phyloP scores from a whole-genome alignment of 2,797 vertebrate species.

The Siniperca undulata region DNA sequence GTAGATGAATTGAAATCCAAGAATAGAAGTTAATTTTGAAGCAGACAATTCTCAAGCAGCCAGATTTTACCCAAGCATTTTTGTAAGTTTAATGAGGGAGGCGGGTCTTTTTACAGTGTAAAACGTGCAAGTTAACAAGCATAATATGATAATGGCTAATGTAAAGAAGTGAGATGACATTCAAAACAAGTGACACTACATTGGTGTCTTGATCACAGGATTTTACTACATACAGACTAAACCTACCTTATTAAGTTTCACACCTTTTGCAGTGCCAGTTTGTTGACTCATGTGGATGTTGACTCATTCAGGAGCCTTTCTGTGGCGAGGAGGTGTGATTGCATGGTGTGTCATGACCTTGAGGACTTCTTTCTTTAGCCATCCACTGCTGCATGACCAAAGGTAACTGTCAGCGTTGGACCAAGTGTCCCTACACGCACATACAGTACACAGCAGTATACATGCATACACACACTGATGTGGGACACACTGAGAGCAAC shows the following conservation, averaged over 20 bases:
- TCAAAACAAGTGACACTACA: not conserved
- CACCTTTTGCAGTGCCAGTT: not conserved
- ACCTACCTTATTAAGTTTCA: not conserved
- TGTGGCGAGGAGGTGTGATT: constrained; percentile 20
- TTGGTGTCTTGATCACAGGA: not conserved
- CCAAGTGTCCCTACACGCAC: not conserved
- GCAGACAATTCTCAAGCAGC: constrained; percentile 18
- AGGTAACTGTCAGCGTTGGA: constrained; percentile 2
- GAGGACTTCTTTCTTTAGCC: constrained; percentile 1
- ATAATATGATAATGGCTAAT: not conserved
- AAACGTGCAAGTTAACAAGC: not conserved
- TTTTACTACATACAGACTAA: not conserved
- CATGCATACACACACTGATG: not conserved
- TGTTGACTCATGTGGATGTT: constrained; percentile 20
- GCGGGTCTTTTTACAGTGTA: not conserved
- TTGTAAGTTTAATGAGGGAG: constrained; percentile 30
- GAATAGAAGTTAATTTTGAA: constrained; percentile 44
- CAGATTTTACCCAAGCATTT: constrained; percentile 20
- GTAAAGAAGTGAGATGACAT: constrained; percentile 5
- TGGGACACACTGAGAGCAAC: not conserved
- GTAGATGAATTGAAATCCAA: constrained; percentile 12
- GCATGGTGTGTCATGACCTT: constrained; percentile 10
- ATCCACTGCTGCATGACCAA: not conserved
- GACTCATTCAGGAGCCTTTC: constrained; percentile 24
- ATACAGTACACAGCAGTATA: not conserved